Percentiles rank a stretch among this genome's conserved stretches.
These are phyloP conservation scores for Hydra vulgaris DNA, from an alignment of 30 jellyfish, hydroid and myxozoan genomes.

Conservation along the genomic window DNA sequence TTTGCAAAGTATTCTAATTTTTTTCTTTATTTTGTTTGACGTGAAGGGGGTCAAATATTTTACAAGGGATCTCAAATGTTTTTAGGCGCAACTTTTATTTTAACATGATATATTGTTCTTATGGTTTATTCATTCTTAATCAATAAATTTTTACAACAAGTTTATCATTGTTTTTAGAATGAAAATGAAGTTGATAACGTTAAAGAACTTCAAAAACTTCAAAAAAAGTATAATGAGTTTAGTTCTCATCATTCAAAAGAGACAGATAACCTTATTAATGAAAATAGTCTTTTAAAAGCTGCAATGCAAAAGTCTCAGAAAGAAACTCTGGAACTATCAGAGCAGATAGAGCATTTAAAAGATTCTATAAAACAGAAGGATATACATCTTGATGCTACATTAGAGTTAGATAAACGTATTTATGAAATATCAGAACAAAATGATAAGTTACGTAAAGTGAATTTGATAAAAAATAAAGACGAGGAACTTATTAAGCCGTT, in stretches of 20 bases:
- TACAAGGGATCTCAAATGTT: no score
- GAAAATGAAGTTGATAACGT: background rate
- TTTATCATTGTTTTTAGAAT: background rate
- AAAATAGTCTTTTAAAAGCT: background rate
- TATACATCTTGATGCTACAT: background rate
- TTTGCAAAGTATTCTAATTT: no score
- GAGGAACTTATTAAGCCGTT: conserved; percentile 16
- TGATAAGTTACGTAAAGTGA: conserved; percentile 3
- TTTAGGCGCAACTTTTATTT: no score
- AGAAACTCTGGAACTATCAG: background rate
- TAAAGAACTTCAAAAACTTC: background rate
- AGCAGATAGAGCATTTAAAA: background rate
- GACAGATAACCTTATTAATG: background rate
- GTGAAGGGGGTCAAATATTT: no score
- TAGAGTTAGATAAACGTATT: conserved; percentile 8
- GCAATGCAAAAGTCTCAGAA: background rate
- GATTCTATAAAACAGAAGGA: background rate
- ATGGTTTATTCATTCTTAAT: no score
- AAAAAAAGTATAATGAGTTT: no score
- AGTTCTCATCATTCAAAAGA: background rate
- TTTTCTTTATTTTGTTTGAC: no score
- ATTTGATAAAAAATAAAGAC: background rate
- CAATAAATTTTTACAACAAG: no score
- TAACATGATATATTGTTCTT: no score
- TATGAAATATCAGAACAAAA: background rate